Evolutionary conservation across 2,888 invertebrate genomes (phyloP), one percentile per base, ranked within the genome.

Genomic region (Scaptodrosophila latifasciaeformis): DNA sequence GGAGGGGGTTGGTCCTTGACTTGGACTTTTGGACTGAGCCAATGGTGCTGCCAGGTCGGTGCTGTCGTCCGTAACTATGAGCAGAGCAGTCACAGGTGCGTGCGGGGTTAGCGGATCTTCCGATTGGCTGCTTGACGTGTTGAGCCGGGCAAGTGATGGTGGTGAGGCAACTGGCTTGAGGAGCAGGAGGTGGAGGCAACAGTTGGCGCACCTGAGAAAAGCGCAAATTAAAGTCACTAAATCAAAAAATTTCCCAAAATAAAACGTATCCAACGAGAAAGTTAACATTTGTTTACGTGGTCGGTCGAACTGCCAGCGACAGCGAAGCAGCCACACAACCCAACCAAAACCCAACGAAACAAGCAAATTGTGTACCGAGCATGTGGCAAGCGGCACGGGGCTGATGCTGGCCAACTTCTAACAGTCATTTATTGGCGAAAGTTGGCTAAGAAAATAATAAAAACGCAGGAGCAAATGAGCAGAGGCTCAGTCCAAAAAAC

Each of bases 141-240:
- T 30, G 7, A 2, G 10, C 6, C 7, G 10, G n/a, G 29, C 13
- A 10, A 15, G 29, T 17, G 43, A 37, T 9, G 3, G 48, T 10
- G 27, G 27, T 27, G 37, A 17, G 35, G 40, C n/a, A n/a, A n/a
- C n/a, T n/a, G n/a, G n/a, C n/a, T n/a, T n/a, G n/a, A n/a, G n/a
- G n/a, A 3, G n/a, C n/a, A n/a, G n/a, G 15, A 3, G 5, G 15
- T 62, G 61, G 60, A 30, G 77, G 58, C 68, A 68, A 80, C 82
- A 77, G 81, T 78, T 71, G 76, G 53, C 71, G 71, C 82, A 79
- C 79, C 79, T 79, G 79, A 70, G 75, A 63, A 70, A 72, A 60
- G 81, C 82, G 75, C 72, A 82, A 79, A 79, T 79, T 79, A 82
- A 79, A 79, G 82, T 82, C 76, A 79, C 79, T 79, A 79, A 82